A percentile compares a stretch with the other conserved stretches of the same genome.
phyloP scores from a whole-genome alignment of 2,113 vertebrate species.

The Apus apus region DNA sequence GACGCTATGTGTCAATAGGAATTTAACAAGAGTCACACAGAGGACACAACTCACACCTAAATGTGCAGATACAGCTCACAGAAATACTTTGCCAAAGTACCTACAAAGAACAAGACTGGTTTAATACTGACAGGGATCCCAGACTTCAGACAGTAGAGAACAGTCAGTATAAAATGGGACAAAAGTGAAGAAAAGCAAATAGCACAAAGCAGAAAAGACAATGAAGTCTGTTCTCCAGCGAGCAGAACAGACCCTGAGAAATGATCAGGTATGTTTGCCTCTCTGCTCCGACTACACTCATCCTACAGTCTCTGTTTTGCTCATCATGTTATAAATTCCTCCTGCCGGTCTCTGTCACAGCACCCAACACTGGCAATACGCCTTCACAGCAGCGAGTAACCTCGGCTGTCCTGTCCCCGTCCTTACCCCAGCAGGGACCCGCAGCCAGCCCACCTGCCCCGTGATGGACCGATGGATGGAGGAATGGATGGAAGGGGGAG shows the following conservation, averaged over 20 bases:
- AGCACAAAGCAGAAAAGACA: background rate
- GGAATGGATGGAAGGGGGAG: no score
- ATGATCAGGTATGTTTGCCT: rapidly evolving
- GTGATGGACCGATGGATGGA: no score
- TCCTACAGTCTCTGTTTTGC: background rate
- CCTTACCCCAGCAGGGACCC: no score
- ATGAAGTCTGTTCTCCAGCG: rapidly evolving
- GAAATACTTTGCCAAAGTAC: background rate
- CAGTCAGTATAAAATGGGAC: background rate
- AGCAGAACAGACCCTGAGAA: background rate
- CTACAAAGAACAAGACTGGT: background rate
- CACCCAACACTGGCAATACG: rapidly evolving
- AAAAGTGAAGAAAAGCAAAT: background rate
- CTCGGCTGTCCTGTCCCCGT: background rate
- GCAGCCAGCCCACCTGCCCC: no score
- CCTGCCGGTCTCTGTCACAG: background rate
- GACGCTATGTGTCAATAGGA: background rate
- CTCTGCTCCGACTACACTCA: background rate
- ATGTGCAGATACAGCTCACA: background rate
- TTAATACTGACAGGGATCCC: background rate
- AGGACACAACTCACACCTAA: rapidly evolving
- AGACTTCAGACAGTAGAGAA: rapidly evolving
- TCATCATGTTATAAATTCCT: background rate
- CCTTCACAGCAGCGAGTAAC: background rate
- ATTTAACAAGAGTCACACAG: background rate